Evolutionary conservation across 23 tunicate genomes (phyloP).

Genomic region (Ciona savignyi): DNA sequence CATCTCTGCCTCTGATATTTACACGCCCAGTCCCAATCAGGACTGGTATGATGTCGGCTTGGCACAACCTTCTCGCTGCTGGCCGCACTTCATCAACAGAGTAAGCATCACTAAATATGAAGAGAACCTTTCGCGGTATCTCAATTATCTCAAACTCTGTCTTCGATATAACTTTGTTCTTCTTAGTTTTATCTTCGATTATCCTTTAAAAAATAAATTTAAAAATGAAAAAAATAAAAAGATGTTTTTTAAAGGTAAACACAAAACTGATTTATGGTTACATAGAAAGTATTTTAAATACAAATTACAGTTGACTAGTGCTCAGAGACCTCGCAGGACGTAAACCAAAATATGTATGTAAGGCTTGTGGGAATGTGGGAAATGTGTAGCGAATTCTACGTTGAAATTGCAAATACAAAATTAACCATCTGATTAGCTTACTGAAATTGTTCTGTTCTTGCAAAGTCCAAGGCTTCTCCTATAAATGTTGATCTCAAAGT

Average conservation of each 20-base stretch:
- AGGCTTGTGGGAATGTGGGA: no score
- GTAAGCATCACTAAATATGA: conserved; percentile 60
- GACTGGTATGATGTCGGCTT: conserved; percentile 60
- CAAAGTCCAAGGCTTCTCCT: conserved; percentile 62
- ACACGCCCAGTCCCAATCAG: conserved; percentile 47
- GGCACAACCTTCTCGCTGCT: conserved; percentile 76
- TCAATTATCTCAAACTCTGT: neutral
- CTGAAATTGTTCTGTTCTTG: conserved; percentile 54
- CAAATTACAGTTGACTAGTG: no score
- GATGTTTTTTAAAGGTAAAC: no score
- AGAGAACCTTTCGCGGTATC: conserved; percentile 43
- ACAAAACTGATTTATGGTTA: no score
- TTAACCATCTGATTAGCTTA: conserved; percentile 16
- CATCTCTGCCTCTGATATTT: conserved; percentile 18
- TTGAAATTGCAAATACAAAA: neutral
- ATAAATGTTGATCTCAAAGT: conserved; percentile 34
- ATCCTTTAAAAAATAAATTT: no score
- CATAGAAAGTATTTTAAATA: no score
- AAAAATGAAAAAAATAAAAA: no score
- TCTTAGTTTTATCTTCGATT: no score
- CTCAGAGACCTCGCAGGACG: no score
- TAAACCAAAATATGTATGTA: no score
- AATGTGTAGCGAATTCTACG: no score
- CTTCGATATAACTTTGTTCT: neutral
- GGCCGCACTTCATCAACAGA: conserved; percentile 67